These are phyloP conservation scores for Plotosus lineatus DNA, from an alignment of 2,113 vertebrate species.

Conservation along the genomic window DNA sequence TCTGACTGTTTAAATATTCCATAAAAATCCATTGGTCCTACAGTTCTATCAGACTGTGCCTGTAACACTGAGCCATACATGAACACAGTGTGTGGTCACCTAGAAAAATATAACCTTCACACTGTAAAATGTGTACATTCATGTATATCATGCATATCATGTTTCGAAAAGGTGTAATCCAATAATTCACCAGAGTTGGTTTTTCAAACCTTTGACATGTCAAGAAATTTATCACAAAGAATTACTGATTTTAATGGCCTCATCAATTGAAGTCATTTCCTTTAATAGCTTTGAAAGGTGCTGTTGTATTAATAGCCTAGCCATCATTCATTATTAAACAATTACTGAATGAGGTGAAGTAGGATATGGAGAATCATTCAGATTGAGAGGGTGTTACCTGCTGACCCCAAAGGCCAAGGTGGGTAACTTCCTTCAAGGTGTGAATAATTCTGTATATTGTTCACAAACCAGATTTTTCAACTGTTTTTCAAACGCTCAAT, in stretches of 20 bases:
- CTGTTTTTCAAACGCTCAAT: no score
- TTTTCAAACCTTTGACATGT: not conserved
- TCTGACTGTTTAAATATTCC: slow-evolving; percentile 56
- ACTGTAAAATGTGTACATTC: not conserved
- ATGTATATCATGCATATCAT: not conserved
- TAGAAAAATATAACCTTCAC: not conserved
- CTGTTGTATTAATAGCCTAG: no score
- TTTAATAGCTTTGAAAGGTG: not conserved
- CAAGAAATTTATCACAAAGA: not conserved
- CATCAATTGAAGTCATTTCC: not conserved
- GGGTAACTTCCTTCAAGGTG: no score
- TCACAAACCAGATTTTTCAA: no score
- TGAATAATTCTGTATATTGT: no score
- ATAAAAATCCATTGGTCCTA: slow-evolving; percentile 45
- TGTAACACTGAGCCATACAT: not conserved
- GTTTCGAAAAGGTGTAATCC: not conserved
- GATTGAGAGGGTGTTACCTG: no score
- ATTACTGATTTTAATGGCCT: no score
- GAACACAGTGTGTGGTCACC: not conserved
- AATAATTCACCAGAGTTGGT: not conserved
- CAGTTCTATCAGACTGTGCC: not conserved
- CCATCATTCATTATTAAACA: no score
- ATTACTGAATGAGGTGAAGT: no score
- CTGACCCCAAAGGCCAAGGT: no score
- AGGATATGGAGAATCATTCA: no score